Evolutionary conservation across 2,113 vertebrate species (phyloP), one percentile per base, ranked within the genome.

Genomic region (Eretmochelys imbricata): DNA sequence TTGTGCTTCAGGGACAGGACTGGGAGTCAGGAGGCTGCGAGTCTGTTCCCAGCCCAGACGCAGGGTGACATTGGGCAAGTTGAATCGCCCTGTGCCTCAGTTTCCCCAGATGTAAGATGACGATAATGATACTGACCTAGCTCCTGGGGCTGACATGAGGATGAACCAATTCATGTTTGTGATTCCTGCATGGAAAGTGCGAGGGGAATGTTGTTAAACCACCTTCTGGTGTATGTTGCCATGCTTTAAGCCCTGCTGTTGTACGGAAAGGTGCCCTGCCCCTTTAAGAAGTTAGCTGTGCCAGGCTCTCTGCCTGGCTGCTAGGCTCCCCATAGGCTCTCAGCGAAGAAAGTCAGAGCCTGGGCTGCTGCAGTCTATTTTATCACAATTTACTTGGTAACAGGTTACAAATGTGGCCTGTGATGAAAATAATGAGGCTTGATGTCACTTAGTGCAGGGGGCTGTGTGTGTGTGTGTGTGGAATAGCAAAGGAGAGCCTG

Each of bases 391-490:
- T 99, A 98, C 98, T 98, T 95, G 76, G 98, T 99, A 99, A 99
- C 99, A 98, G 98, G 98, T 99, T 99, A 99, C 99, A 99, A 99
- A 99, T 99, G 98, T 98, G 98, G 98, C 99, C 99, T 99, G 98
- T 99, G 99, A 99, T 99, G 99, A 99, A 99, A 99, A 99, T 99
- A 99, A 99, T 98, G 98, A 99, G 98, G 98, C 98, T 98, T 99
- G 99, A 99, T 99, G 98, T 99, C 98, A 98, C 98, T 99, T 99
- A 99, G 98, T 98, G 98, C 98, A 98, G 94, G 76, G 94, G 87
- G 97, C 98, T 97, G 95, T 97, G 95, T 97, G 98, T 97, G 94
- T 97, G 94, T 1, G 98, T 97, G 94, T 1, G 98, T 98, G 98
- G 98, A 99, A 99, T 99, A 98, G 98, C 97, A 98, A 99, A 98